Base-by-base conservation (phyloP, 92 coral and sea anemone genomes). In the Phenganax stokvisi region DNA sequence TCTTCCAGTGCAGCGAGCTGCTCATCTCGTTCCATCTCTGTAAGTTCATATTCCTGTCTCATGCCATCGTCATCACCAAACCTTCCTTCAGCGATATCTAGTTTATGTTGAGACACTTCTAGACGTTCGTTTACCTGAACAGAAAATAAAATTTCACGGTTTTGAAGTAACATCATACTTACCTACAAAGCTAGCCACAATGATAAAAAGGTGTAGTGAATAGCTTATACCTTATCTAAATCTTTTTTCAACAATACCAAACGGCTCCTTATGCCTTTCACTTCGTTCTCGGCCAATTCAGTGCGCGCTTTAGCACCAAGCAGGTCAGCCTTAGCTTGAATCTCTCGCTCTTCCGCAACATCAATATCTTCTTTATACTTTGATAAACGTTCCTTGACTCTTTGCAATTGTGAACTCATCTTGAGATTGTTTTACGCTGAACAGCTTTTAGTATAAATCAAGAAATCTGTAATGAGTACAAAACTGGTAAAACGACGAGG, bases 331-430 rank as follows among this genome's bases (percentile, higher is more conserved):
- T 63, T 79, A 2, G 83, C 83, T 0, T 7, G 51, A 15, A 51
- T 25, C 51, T 79, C 83, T 20, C 83, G 56, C 61, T 79, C 83
- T 52, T 79, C 83, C 0, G 83, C 83, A 58, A 60, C 57, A 60
- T 79, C 83, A 12, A 79, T 79, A 25, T 79, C 83, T 51, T 79
- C 83, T 25, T 79, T 79, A 62, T 79, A 79, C 15, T 79, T 79
- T 5, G 83, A 63, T 51, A 79, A 8, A 61, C 83, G 83, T 79
- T 79, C 83, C 74, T 79, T 79, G 83, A 79, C 74, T 51, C 56
- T 63, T 54, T 79, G 83, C 20, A 79, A 56, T 59, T 76, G 81
- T 0, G 31, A 9, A 65, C 74, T 79, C 83, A 79, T 79, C 12
- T 4, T 77, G 70, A 3, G 25, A 10, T 12, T 6, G 47, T 5